phyloP scores from a whole-genome alignment of 2,888 invertebrate species.

The Beris morrisii region DNA sequence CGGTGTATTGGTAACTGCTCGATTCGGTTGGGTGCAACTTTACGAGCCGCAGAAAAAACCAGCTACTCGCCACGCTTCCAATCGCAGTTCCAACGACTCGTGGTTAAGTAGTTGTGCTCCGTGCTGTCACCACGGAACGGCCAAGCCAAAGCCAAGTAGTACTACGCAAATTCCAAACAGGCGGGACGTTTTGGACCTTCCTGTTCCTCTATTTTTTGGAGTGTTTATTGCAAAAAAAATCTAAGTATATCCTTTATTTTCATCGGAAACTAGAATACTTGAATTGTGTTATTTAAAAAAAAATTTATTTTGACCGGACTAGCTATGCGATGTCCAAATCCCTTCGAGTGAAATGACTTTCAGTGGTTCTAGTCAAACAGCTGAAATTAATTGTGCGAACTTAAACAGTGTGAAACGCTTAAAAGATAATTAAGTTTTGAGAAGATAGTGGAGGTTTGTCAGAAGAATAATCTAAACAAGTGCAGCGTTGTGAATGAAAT shows the following conservation, averaged over 20 bases:
- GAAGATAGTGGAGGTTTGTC: no score
- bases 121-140: conserved; percentile 43
- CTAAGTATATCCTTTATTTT: no score
- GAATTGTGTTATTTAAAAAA: no score
- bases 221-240: background rate
- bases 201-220: conserved; percentile 4
- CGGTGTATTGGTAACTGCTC: conserved; percentile 2
- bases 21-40: conserved; percentile 5
- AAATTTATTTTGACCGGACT: no score
- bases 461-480: no score
- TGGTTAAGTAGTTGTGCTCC: conserved; percentile 50
- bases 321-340: background rate
- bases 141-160: conserved; percentile 34
- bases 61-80: conserved; percentile 28
- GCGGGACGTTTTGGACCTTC: conserved; percentile 15
- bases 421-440: no score
- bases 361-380: conserved; percentile 22
- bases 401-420: no score
- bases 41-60: conserved; percentile 19
- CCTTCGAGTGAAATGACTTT: conserved; percentile 19
- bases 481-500: no score
- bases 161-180: conserved; percentile 28
- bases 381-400: conserved; percentile 20
- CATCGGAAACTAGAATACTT: no score
- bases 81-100: conserved; percentile 18